Base-by-base conservation (phyloP, 2,797 vertebrate species). In the Valencia hispanica region DNA sequence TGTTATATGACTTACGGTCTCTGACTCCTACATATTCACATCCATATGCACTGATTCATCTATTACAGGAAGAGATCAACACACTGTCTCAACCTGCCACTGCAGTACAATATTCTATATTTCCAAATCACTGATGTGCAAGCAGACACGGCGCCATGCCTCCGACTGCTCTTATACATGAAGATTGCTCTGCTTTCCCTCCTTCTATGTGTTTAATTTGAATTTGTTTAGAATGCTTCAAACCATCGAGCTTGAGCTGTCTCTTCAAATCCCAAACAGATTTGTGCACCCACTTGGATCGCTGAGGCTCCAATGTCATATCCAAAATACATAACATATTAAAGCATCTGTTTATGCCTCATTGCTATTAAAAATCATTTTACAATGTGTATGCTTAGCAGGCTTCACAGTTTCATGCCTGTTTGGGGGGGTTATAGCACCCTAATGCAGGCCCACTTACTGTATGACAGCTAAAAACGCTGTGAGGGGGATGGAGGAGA, bases 341-440 rank as follows among this genome's bases (percentile, higher is more conserved):
- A 93, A 90, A 86, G 78, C 43, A 74, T 84, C 74, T 83, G 86
- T 90, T 91, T 91, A 92, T 81, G 89, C 89, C 89, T 94, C 89
- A 90, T 94, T 92, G 90, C 86, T 88, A 87, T 93, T 91, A 92
- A 85, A 93, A 90, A 93, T 92, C 85, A 81, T 86, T 86, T 94
- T 93, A 93, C 83, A 82, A 43, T 84, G 79, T 85, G 79, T 88
- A 63, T 85, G 89, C 90, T 89, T 90, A 87, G 88, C 59, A 68
- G 86, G 66, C 79, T 65, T 36, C 71, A 18, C 51, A 71, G 1
- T 79, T 84, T 89, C 89, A 92, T 90, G 92, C 92, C 17, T 68
- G 39, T 43, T 88, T 22, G 48, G 59, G 80, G 78, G 84, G 75
- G 86, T 51, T 83, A 85, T 85, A 74, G 75, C 74, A 51, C 57